A percentile compares a stretch with the other conserved stretches of the same genome.
Evolutionary conservation across 2,797 vertebrate genomes (phyloP).

Genomic region (Cossypha dichroa): DNA sequence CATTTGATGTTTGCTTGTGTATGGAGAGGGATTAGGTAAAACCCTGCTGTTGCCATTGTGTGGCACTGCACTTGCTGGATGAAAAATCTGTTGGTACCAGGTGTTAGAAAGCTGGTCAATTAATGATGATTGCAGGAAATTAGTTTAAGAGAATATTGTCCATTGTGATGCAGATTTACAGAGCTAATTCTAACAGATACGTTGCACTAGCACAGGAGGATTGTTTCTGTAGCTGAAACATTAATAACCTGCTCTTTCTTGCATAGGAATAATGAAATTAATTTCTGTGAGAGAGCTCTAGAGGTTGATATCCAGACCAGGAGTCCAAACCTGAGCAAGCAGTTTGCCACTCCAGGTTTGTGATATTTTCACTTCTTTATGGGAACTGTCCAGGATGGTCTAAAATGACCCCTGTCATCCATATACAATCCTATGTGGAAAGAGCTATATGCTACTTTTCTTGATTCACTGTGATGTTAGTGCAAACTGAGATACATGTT

Average conservation of each 20-base stretch:
- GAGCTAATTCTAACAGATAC: not conserved
- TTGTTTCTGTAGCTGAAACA: not conserved
- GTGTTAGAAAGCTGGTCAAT: constrained; percentile 2
- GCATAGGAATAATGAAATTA: not conserved
- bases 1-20: constrained; percentile 11
- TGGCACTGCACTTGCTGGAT: not conserved
- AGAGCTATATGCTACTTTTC: not conserved
- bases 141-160: not conserved
- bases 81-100: constrained; percentile 12
- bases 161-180: not conserved
- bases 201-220: not conserved
- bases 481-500: not conserved
- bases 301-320: not conserved
- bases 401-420: not conserved
- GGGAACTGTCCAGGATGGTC: not conserved
- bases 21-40: constrained; percentile 6
- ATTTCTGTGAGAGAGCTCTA: not conserved
- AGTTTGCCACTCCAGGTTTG: not conserved
- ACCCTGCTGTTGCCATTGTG: not conserved
- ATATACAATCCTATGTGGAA: not conserved
- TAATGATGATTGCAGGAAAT: constrained; percentile 7
- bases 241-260: not conserved
- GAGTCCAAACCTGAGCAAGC: not conserved
- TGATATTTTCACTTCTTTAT: not conserved
- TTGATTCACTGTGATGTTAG: not conserved